Evolutionary conservation across 2,888 invertebrate species (phyloP), one percentile per base, ranked within the genome.

Genomic region (Leptinotarsa peninsularis): DNA sequence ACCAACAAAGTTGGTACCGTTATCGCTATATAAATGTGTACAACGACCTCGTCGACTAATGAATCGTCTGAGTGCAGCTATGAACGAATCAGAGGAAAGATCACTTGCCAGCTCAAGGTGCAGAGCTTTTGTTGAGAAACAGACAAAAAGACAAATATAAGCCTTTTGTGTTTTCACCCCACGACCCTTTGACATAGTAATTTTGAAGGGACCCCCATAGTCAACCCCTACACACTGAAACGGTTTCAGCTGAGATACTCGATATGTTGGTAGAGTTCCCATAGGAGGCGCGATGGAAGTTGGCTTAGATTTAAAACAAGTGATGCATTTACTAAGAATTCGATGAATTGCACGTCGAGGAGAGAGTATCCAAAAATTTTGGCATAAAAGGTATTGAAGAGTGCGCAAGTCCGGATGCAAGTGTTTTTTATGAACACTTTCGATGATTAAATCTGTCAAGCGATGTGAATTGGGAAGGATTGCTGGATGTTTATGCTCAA

Each of bases 71-170:
- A 21, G 21, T 21, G 21, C 21, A 21, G 21, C 21, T 21, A 21
- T 21, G 21, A 21, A 21, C 21, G 21, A 21, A 21, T 21, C 21
- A 21, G 21, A 21, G 21, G 21, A 21, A 21, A 21, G 21, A 21
- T 21, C 2, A 21, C 21, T 21, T 21, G 21, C 21, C 21, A 21
- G 21, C 21, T 21, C 21, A 2, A 21, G 21, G 21, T 21, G 21
- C 21, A 21, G 21, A 49, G 85, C 83, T 74, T 82, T 84, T 0
- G 81, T 81, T 1, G 80, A 67, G 56, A 84, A 73, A 74, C 84
- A 82, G 13, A 83, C 76, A 71, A 83, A 84, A 14, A 83, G 21
- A 33, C 80, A 79, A 2, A 75, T 21, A 23, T 23, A 23, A 23
- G 23, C 23, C 75, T 77, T 18, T 75, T 27, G 78, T 77, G 1